Conservation (phyloP, 2,888 invertebrate genomes). For the Aleiodes leptofemur region DNA sequence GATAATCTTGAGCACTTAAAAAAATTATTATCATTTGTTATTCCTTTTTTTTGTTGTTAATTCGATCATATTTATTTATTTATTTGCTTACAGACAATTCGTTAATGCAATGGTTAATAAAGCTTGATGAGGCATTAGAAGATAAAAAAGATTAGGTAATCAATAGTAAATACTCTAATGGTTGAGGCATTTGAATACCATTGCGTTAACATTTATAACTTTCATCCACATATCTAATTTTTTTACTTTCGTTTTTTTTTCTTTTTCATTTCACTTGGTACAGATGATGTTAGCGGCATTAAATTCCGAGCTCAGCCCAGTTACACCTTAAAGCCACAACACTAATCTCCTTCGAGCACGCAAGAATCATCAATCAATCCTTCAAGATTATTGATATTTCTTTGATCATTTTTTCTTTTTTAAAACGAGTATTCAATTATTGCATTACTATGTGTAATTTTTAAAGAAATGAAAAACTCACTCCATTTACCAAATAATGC, state of each 20-base stretch:
- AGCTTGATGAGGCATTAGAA: slow-evolving; percentile 30
- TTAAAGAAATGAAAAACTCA: not conserved
- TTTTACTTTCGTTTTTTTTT: slow-evolving; percentile 55
- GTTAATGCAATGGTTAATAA: slow-evolving; percentile 46
- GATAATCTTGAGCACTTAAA: slow-evolving; percentile 9
- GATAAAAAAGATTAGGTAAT: slow-evolving; percentile 13
- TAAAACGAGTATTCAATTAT: not conserved
- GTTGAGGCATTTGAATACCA: slow-evolving; percentile 39
- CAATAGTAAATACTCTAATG: not conserved
- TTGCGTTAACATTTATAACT: slow-evolving; percentile 46
- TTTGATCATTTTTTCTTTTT: not conserved
- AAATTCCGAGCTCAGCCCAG: slow-evolving; percentile 63
- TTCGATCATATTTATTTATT: slow-evolving; percentile 31
- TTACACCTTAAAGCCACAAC: slow-evolving; percentile 61
- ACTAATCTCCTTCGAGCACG: slow-evolving; percentile 57
- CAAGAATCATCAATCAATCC: slow-evolving; percentile 41
- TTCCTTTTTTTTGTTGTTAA: not conserved
- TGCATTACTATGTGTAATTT: not conserved
- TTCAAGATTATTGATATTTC: slow-evolving; percentile 29
- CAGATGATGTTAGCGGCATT: slow-evolving; percentile 67
- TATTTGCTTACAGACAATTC: slow-evolving; percentile 37
- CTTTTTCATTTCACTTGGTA: slow-evolving; percentile 58
- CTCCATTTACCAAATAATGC: slow-evolving; percentile 28
- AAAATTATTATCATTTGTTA: not conserved
- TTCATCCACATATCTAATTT: slow-evolving; percentile 47